A percentile compares a stretch with the other conserved stretches of the same genome.
These are phyloP conservation scores for Cyclopterus lumpus DNA, from an alignment of 2,797 vertebrate genomes.

Conservation along the genomic window DNA sequence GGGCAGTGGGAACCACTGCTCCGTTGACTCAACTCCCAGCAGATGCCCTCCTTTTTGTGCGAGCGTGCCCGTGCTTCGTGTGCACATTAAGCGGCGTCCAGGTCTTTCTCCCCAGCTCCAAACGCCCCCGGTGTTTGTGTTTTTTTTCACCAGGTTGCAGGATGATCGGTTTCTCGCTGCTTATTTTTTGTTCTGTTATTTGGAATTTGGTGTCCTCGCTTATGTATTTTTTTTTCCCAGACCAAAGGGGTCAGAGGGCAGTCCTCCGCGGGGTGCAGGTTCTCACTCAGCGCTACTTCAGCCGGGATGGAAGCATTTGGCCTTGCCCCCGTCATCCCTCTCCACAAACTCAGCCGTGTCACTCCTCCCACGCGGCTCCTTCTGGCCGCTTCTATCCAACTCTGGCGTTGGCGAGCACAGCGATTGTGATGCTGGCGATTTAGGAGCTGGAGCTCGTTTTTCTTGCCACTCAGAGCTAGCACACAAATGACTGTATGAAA, in stretches of 20 bases:
- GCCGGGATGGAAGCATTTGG: conserved; percentile 26
- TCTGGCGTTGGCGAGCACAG: conserved; percentile 26
- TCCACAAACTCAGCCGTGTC: conserved; percentile 46
- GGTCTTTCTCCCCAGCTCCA: conserved; percentile 62
- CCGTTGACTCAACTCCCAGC: conserved; percentile 55
- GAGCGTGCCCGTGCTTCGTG: conserved; percentile 41
- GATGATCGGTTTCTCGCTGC: conserved; percentile 61
- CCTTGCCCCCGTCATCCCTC: conserved; percentile 35
- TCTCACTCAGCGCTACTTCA: conserved; percentile 38
- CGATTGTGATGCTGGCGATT: conserved; percentile 31
- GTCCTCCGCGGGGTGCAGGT: conserved; percentile 20
- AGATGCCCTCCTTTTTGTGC: conserved; percentile 61
- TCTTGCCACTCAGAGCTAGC: conserved; percentile 35
- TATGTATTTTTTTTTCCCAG: conserved; percentile 29
- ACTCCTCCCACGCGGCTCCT: conserved; percentile 50
- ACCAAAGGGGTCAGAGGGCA: conserved; percentile 14
- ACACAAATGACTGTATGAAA: conserved; percentile 53
- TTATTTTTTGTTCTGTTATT: conserved; percentile 45
- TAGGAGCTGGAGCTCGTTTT: conserved; percentile 49
- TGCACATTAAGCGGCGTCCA: conserved; percentile 54
- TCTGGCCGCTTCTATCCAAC: conserved; percentile 50
- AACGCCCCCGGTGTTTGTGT: conserved; percentile 43
- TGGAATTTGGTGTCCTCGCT: conserved; percentile 10
- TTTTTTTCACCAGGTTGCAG: conserved; percentile 42
- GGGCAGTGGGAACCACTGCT: conserved; percentile 48